phyloP scores from a whole-genome alignment of 1,140 invertebrate genomes.

The Eriocheir sinensis region DNA sequence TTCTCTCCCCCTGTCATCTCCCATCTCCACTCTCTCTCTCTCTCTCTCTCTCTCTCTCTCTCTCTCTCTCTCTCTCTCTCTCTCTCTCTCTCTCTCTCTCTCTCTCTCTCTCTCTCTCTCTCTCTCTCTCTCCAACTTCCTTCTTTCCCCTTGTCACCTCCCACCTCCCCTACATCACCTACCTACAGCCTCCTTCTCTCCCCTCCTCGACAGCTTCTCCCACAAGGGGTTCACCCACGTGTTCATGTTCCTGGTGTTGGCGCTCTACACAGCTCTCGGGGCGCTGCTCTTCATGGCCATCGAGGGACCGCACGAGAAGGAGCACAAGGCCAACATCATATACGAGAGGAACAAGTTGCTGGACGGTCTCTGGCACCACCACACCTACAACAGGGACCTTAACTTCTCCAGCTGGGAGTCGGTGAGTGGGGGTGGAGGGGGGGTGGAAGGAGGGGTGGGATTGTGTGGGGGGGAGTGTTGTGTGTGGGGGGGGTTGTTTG shows the following conservation, averaged over 20 bases:
- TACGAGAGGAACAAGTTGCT: conserved; percentile 81
- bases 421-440: conserved; percentile 36
- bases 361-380: conserved; percentile 56
- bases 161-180: too few relatives aligned
- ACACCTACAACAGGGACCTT: conserved; percentile 54
- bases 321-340: conserved; percentile 83
- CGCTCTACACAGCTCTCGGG: conserved; percentile 89
- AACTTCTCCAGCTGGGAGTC: conserved; percentile 33
- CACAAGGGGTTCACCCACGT: conserved; percentile 94
- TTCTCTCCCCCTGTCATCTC: background rate
- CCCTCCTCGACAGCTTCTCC: conserved; percentile 85
- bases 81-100: background rate
- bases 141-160: background rate
- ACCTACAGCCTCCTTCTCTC: too few relatives aligned
- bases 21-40: background rate
- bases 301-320: conserved; percentile 86
- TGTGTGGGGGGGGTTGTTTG: too few relatives aligned
- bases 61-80: background rate
- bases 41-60: background rate
- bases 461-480: too few relatives aligned
- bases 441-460: background rate
- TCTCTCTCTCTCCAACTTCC: background rate
- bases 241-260: conserved; percentile 89
- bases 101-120: background rate
- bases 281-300: conserved; percentile 89